These are phyloP conservation scores for Malurus melanocephalus DNA, from an alignment of 2,113 vertebrate species.

Conservation along the genomic window DNA sequence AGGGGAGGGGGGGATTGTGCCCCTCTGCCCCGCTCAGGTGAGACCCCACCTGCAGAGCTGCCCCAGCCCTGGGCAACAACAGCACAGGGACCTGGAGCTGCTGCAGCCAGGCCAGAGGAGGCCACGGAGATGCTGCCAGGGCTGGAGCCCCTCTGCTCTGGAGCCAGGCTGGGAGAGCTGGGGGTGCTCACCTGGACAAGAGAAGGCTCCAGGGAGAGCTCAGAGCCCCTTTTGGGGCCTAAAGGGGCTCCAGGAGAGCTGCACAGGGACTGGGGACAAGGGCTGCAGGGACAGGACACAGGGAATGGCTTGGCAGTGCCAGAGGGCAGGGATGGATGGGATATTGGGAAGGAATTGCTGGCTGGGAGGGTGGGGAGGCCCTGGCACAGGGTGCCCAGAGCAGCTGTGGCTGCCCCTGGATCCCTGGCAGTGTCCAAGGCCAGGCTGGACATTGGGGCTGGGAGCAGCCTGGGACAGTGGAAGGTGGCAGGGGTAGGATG, in stretches of 20 bases:
- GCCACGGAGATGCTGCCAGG: background rate
- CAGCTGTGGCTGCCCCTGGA: background rate
- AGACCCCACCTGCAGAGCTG: background rate
- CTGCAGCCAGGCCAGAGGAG: background rate
- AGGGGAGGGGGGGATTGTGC: background rate
- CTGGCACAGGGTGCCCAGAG: background rate
- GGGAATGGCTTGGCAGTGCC: background rate
- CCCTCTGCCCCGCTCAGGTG: background rate
- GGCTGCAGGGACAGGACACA: background rate
- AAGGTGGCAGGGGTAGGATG: accelerated
- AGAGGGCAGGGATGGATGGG: background rate
- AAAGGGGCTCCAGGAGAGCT: background rate
- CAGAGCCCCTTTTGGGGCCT: background rate
- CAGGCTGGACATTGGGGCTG: accelerated
- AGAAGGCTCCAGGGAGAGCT: background rate
- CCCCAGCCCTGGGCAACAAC: background rate
- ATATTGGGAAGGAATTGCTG: accelerated
- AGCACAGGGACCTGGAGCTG: background rate
- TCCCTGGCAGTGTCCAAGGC: background rate
- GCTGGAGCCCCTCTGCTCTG: background rate
- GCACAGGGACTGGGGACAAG: background rate
- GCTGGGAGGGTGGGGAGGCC: accelerated
- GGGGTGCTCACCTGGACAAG: background rate
- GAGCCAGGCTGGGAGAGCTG: background rate
- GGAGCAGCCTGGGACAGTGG: accelerated